Evolutionary conservation across 2,888 invertebrate genomes (phyloP).

Genomic region (Drymonia ruficornis): DNA sequence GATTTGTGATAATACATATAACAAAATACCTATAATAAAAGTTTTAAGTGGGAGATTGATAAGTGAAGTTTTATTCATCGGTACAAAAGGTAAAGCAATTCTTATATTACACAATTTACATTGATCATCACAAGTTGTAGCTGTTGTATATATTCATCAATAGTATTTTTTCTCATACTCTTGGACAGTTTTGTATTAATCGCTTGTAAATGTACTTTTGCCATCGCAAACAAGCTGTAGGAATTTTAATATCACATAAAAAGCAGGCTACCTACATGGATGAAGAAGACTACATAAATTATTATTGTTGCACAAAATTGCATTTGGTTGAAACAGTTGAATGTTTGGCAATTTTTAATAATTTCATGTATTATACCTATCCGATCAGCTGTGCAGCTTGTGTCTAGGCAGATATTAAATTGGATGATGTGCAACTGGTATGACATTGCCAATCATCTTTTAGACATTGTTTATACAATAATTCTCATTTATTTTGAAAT

Average conservation of each 20-base stretch:
- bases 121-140: background rate
- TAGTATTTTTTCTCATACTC: no score
- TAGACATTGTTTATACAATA: no score
- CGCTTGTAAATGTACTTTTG: background rate
- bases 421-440: conserved; percentile 33
- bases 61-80: conserved; percentile 82
- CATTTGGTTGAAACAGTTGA: no score
- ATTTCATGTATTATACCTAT: no score
- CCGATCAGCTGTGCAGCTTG: conserved; percentile 43
- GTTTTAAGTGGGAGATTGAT: conserved; percentile 85
- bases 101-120: conserved; percentile 39
- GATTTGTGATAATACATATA: conserved; percentile 91
- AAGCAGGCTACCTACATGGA: no score
- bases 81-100: conserved; percentile 65
- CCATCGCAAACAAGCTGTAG: background rate
- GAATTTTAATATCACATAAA: background rate
- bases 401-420: conserved; percentile 35
- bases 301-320: no score
- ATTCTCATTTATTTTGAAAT: no score
- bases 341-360: no score
- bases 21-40: conserved; percentile 87
- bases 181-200: background rate
- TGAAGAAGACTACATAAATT: no score
- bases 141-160: no score
- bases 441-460: conserved; percentile 17